These are phyloP conservation scores for Cheiracanthium punctorium DNA, from an alignment of 2,888 invertebrate genomes.

Conservation along the genomic window DNA sequence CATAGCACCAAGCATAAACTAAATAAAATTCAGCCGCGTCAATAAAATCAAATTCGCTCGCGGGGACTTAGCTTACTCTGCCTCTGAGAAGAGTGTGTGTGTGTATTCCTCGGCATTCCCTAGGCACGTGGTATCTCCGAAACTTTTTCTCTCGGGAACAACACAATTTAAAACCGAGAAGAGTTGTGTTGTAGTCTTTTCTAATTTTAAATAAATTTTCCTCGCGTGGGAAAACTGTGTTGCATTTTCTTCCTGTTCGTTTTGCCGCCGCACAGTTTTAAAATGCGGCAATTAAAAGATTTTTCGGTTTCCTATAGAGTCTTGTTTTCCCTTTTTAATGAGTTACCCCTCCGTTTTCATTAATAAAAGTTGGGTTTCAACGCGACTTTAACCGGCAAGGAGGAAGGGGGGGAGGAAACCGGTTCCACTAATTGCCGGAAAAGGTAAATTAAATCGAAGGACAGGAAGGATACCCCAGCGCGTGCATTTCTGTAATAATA, in stretches of 20 bases:
- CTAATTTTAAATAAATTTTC: conserved; percentile 66
- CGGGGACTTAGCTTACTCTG: conserved; percentile 36
- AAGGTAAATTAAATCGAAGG: conserved; percentile 54
- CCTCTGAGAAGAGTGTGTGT: too few relatives aligned
- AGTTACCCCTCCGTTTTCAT: conserved; percentile 31
- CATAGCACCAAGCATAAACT: background rate
- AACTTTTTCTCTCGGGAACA: conserved; percentile 54
- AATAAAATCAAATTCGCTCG: background rate
- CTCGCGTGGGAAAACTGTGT: conserved; percentile 47
- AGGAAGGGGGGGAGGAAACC: too few relatives aligned
- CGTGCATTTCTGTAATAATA: conserved; percentile 61
- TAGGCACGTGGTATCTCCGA: conserved; percentile 23
- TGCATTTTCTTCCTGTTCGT: conserved; percentile 22
- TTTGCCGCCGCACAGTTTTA: background rate
- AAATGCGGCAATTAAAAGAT: conserved; percentile 63
- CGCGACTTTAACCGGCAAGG: conserved; percentile 42
- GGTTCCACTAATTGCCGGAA: conserved; percentile 52
- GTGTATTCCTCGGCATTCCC: conserved; percentile 11
- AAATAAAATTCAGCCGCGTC: conserved; percentile 29
- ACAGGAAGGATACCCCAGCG: conserved; percentile 11
- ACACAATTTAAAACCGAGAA: conserved; percentile 41
- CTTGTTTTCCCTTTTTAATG: conserved; percentile 59
- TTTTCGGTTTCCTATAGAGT: conserved; percentile 56
- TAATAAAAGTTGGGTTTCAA: conserved; percentile 41
- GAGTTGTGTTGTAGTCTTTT: conserved; percentile 24